Conservation (phyloP, 1,140 invertebrate genomes). For the Arctopsyche grandis region DNA sequence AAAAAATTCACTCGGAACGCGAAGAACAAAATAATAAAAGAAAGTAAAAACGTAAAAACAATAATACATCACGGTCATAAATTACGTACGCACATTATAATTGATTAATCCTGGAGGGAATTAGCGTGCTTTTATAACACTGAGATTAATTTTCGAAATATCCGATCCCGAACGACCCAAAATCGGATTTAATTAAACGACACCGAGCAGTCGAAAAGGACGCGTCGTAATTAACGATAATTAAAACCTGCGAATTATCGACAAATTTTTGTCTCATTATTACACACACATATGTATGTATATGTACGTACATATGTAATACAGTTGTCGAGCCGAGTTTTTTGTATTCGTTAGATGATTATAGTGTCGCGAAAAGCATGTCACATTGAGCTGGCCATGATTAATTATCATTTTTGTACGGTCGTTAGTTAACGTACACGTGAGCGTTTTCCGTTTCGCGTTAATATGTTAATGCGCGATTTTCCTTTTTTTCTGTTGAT, state of each 20-base stretch:
- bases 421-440: neutral
- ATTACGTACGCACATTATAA: no score
- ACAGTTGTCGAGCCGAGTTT: no score
- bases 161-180: constrained; percentile 5
- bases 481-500: neutral
- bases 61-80: no score
- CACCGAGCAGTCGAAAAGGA: neutral
- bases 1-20: neutral
- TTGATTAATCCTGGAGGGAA: no score
- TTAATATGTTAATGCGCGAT: constrained; percentile 1
- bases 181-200: constrained; percentile 10
- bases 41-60: no score
- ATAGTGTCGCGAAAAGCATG: neutral
- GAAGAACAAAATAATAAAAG: no score
- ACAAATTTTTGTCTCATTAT: no score
- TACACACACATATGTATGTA: no score
- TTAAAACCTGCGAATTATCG: constrained; percentile 6
- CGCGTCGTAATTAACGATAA: neutral
- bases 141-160: neutral
- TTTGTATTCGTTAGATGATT: no score
- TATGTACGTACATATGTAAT: no score
- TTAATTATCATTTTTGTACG: neutral
- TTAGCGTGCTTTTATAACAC: neutral
- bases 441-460: neutral
- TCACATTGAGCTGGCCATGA: neutral